These are phyloP conservation scores for Chiloscyllium plagiosum DNA, from an alignment of 2,113 vertebrate species.

Conservation along the genomic window DNA sequence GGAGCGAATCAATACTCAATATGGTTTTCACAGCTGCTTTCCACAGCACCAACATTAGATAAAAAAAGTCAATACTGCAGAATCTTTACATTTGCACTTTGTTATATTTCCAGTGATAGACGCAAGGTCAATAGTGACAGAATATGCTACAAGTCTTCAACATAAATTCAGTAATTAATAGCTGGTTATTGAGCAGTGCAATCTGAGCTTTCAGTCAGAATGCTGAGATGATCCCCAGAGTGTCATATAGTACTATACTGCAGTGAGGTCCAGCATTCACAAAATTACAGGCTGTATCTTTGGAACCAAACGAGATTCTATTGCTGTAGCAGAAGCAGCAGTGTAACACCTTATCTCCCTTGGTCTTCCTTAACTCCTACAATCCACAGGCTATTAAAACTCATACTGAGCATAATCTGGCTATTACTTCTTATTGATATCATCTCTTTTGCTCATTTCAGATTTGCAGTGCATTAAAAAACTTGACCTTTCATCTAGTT, in stretches of 20 bases:
- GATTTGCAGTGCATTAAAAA: neutral
- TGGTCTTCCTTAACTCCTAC: neutral
- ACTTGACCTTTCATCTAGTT: neutral
- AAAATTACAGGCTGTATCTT: neutral
- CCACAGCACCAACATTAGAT: conserved; percentile 53
- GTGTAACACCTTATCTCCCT: neutral
- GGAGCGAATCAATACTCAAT: conserved; percentile 73
- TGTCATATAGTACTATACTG: neutral
- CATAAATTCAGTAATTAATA: conserved; percentile 47
- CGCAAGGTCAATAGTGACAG: conserved; percentile 60
- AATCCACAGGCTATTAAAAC: neutral
- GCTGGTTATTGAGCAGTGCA: conserved; percentile 38
- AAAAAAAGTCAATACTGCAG: conserved; percentile 63
- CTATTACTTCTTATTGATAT: neutral
- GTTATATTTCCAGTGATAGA: conserved; percentile 48
- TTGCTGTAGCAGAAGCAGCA: neutral
- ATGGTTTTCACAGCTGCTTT: conserved; percentile 69
- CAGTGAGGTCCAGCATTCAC: neutral
- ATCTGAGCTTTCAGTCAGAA: neutral
- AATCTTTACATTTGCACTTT: conserved; percentile 56
- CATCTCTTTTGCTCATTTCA: neutral
- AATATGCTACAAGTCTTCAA: conserved; percentile 48
- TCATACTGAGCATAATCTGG: neutral
- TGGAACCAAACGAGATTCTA: neutral
- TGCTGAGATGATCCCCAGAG: neutral